Base-by-base conservation (phyloP, 2,113 vertebrate species). In the Gobio gobio region DNA sequence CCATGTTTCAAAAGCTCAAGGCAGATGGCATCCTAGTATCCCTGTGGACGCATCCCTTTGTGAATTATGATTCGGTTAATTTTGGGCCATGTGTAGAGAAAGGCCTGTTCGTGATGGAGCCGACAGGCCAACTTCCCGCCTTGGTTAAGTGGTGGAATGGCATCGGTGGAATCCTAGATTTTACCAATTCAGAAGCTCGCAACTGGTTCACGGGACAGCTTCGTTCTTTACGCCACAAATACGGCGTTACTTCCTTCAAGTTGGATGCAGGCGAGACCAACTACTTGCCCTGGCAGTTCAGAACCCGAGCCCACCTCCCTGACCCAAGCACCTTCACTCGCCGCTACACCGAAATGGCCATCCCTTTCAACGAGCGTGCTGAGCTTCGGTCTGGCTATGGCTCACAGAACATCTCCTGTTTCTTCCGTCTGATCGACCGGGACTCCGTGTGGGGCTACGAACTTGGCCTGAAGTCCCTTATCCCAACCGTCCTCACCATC, bases 371-470 rank as follows among this genome's bases (percentile, higher is more conserved):
- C 1, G 95, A 96, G 5, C 90, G 95, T 24, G 97, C 97, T 0
- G 97, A 99, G 91, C 94, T 98, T 74, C 95, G 97, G 0, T 95
- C 97, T 9, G 98, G 97, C 78, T 99, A 98, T 90, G 96, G 96
- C 85, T 98, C 98, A 0, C 98, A 99, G 92, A 97, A 97, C 88
- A 96, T 99, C 92, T 97, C 97, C 0, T 98, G 97, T 86, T 98
- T 99, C 88, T 96, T 99, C 87, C 95, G 97, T 29, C 95, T 97
- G 22, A 96, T 96, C 45, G 97, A 98, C 91, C 95, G 98, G 0
- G 97, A 99, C 89, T 99, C 98, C 0, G 95, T 98, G 16, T 99
- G 98, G 97, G 97, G 97, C 24, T 96, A 98, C 0, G 97, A 99
- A 70, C 91, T 99, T 0, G 97, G 98, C 13, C 94, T 99, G 70